Evolutionary conservation across 1,140 invertebrate genomes (phyloP), one percentile per base, ranked within the genome.

Genomic region (Brachionus asplanchnoidis): DNA sequence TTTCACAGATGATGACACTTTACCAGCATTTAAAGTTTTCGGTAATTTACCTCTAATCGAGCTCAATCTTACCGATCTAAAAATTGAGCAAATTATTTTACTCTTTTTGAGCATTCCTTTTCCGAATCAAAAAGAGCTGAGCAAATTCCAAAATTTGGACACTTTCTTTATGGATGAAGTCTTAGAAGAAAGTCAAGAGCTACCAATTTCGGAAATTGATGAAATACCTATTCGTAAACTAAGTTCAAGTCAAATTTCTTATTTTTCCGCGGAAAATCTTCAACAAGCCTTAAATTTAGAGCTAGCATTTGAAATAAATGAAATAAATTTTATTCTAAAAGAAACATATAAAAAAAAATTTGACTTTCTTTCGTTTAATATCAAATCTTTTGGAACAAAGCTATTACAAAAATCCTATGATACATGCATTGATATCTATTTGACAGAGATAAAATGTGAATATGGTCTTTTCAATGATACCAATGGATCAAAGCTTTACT

Each of bases 401-500:
- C 9, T 60, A 12, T 36, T 44, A 14, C 53, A 65, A 42, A 82
- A 82, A 17, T 36, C 79, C 6, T 82, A 66, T 32, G 79, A 82
- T 14, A 82, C 50, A 14, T 44, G 17, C 20, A 28, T 82, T 65
- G 17, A 65, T 14, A 9, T 82, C 32, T 82, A 82, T 82, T 65
- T 82, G 23, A 40, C 8, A 42, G 36, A 68, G 20, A 60, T 82
- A 23, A 68, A 42, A 65, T 82, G 79, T 46, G 53, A 82, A 40
- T 82, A 82, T 65, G 79, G 79, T 65, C 32, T 82, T 20, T 68
- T 82, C 6, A 60, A 82, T n/a, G 79, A 82, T 82, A 56, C 60
- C 11, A n/a, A 68, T 46, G 79, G 79, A 20, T 23, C 20, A 17
- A 36, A 42, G 36, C 79, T 82, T 68, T 65, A 82, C 17, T 68